Conservation (phyloP, 2,888 invertebrate genomes). For the Cataglyphis albicans region DNA sequence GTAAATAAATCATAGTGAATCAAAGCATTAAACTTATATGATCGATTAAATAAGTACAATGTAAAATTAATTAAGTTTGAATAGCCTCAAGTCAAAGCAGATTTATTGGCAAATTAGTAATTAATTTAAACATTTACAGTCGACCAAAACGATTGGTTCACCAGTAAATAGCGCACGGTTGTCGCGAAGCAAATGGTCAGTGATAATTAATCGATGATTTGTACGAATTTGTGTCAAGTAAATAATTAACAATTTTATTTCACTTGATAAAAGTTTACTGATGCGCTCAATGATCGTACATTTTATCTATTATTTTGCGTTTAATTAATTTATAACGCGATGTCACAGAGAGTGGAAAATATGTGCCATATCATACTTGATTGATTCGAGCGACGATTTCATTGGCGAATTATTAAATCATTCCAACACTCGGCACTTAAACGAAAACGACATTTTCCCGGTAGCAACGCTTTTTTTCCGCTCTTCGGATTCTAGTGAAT, state of each 20-base stretch:
- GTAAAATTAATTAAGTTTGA: conserved; percentile 39
- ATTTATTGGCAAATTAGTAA: conserved; percentile 46
- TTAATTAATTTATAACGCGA: background rate
- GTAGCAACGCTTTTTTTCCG: conserved; percentile 13
- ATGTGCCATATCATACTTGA: conserved; percentile 4
- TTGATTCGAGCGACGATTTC: conserved; percentile 39
- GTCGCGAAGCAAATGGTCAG: conserved; percentile 42
- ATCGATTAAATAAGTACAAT: conserved; percentile 28
- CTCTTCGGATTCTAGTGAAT: conserved; percentile 22
- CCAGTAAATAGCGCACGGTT: conserved; percentile 44
- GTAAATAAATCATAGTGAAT: conserved; percentile 18
- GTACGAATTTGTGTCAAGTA: conserved; percentile 48
- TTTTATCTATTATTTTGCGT: background rate
- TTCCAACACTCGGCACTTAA: conserved; percentile 22
- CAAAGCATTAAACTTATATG: conserved; percentile 15
- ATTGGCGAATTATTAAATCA: conserved; percentile 43
- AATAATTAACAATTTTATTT: conserved; percentile 33
- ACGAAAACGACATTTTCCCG: conserved; percentile 39
- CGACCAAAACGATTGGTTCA: conserved; percentile 31
- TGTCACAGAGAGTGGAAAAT: background rate
- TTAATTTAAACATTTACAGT: conserved; percentile 39
- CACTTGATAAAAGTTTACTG: conserved; percentile 17
- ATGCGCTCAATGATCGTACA: conserved; percentile 16
- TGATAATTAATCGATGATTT: conserved; percentile 58
- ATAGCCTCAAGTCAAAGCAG: conserved; percentile 20